Base-by-base conservation (phyloP, 2,797 vertebrate genomes). In the Galaxias olidus region DNA sequence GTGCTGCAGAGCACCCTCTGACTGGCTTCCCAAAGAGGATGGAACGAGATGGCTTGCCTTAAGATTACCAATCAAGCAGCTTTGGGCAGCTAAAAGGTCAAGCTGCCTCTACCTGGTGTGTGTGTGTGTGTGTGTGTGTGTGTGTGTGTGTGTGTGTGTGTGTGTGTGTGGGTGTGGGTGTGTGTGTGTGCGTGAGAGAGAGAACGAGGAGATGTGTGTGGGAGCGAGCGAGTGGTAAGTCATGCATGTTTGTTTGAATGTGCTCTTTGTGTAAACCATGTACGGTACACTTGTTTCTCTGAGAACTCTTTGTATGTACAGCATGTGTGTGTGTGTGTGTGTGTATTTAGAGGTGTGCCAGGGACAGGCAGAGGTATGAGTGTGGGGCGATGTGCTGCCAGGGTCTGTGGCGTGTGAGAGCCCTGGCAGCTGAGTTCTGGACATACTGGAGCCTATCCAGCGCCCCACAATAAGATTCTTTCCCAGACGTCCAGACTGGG, bases 11-110 rank as follows among this genome's bases (percentile, higher is more conserved):
- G 83, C 82, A 82, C 74, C 67, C 73, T 74, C 70, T 71, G 75
- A 81, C 86, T 83, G 68, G 75, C 67, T 44, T 73, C 78, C 61
- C 84, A 85, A 86, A 63, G 71, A 60, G 77, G 76, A 86, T 83
- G 82, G 82, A 82, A 84, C 73, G 64, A 64, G 73, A 75, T 79
- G 78, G 82, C 82, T 85, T 78, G 66, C 63, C 74, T 80, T 72
- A n/a, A 81, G 77, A 85, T 83, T 72, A 73, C 68, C 64, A 76
- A 76, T 79, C 76, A 82, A 74, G 75, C 77, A 69, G 75, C 68
- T 76, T 82, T 69, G 77, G 68, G 66, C 63, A 14, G 30, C 51
- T 70, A 73, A 81, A 63, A 77, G 72, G 84, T 79, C 73, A 73
- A 19, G 3, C 52, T 74, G 68, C 59, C 66, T 52, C 14, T 15